Evolutionary conservation across 2,113 vertebrate species (phyloP).

Genomic region (Pteronura brasiliensis): DNA sequence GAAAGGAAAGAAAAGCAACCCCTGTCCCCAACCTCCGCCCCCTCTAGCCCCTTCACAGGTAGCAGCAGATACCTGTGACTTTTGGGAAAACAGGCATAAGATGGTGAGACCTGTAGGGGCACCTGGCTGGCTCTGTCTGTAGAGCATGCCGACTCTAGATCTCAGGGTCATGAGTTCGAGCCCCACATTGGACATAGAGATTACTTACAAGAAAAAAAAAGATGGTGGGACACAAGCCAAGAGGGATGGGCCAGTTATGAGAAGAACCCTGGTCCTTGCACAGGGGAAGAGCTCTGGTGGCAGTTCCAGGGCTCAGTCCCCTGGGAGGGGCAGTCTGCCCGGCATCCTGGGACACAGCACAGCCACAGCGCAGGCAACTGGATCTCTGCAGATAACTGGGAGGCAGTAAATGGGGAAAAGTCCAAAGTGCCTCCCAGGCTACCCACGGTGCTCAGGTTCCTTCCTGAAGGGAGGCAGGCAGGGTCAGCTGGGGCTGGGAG

Average conservation of each 20-base stretch:
- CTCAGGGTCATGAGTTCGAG: neutral
- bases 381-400: neutral
- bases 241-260: neutral
- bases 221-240: neutral
- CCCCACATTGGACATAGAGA: neutral
- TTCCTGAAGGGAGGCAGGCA: neutral
- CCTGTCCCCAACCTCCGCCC: accelerated
- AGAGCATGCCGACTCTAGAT: neutral
- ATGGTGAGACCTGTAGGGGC: neutral
- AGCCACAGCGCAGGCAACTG: neutral
- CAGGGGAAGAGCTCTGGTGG: neutral
- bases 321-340: neutral
- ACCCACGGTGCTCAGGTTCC: neutral
- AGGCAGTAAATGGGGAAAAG: neutral
- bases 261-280: neutral
- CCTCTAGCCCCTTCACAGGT: neutral
- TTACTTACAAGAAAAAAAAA: neutral
- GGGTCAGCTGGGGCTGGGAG: neutral
- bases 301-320: neutral
- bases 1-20: too few species aligned
- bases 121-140: neutral
- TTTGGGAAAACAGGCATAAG: neutral
- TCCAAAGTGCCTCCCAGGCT: neutral
- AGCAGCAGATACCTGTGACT: neutral
- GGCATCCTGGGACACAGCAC: neutral